These are phyloP conservation scores for Thymelicus sylvestris DNA, from an alignment of 2,888 invertebrate species.

Conservation along the genomic window DNA sequence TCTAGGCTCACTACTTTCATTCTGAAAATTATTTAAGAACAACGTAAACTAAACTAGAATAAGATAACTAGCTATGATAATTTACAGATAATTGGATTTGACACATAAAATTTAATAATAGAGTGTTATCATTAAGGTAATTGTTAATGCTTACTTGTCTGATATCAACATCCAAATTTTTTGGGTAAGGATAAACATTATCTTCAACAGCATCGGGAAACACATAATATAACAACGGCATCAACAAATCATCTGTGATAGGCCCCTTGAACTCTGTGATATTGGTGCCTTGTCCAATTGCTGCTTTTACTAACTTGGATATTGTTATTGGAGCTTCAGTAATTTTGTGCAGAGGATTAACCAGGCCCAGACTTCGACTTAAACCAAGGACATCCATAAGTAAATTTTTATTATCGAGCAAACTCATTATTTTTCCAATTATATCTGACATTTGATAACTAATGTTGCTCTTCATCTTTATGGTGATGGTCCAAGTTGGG, in stretches of 20 bases:
- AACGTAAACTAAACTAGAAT: background rate
- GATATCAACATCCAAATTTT: slow-evolving; percentile 75
- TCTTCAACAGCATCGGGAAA: slow-evolving; percentile 94
- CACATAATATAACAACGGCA: slow-evolving; percentile 91
- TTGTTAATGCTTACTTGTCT: slow-evolving; percentile 58
- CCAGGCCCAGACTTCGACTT: slow-evolving; percentile 75
- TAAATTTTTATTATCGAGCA: slow-evolving; percentile 83
- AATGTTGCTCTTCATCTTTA: slow-evolving; percentile 87
- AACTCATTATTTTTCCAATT: slow-evolving; percentile 88
- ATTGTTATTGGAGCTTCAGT: slow-evolving; percentile 92
- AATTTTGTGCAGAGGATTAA: slow-evolving; percentile 88
- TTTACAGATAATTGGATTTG: no score
- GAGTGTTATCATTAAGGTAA: background rate
- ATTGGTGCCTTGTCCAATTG: slow-evolving; percentile 77
- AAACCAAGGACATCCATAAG: slow-evolving; percentile 78
- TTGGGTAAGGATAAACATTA: slow-evolving; percentile 81
- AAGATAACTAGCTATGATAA: background rate
- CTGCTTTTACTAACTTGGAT: slow-evolving; percentile 83
- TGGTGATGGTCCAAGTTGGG: slow-evolving; percentile 90
- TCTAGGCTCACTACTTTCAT: slow-evolving; percentile 68
- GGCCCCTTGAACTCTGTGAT: slow-evolving; percentile 89
- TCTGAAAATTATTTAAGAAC: slow-evolving; percentile 60
- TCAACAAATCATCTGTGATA: slow-evolving; percentile 89
- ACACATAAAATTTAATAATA: no score
- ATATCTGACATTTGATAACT: slow-evolving; percentile 91